A percentile compares a stretch with the other conserved stretches of the same genome.
phyloP scores from a whole-genome alignment of 2,113 vertebrate genomes.

The Vimba vimba region DNA sequence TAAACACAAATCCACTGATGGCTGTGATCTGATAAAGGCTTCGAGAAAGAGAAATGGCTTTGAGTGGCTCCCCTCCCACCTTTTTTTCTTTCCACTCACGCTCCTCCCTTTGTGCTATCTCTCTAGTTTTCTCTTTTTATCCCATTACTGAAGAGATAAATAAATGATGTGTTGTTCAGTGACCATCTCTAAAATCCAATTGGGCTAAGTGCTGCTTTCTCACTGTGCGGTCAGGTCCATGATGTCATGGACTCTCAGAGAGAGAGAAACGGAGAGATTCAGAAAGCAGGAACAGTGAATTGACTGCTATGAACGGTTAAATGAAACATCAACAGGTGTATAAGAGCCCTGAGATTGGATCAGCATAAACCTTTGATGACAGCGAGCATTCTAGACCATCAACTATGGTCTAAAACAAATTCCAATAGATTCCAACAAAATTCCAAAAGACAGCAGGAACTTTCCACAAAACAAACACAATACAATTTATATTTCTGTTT shows the following conservation, averaged over 20 bases:
- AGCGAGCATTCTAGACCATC: neutral
- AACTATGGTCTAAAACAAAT: neutral
- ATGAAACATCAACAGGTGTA: neutral
- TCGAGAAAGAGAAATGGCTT: slow-evolving; percentile 17
- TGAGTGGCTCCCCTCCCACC: neutral
- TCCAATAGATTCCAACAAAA: neutral
- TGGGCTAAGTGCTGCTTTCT: slow-evolving; percentile 33
- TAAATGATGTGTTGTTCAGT: slow-evolving; percentile 43
- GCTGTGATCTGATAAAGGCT: slow-evolving; percentile 33
- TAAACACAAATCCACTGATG: slow-evolving; percentile 9
- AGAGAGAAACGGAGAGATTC: neutral
- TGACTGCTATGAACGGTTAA: neutral
- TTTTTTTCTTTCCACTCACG: neutral
- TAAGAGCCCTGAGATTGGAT: slow-evolving; percentile 14
- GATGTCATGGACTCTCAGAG: slow-evolving; percentile 21
- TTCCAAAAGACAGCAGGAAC: neutral
- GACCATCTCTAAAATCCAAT: slow-evolving; percentile 36
- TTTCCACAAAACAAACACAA: neutral
- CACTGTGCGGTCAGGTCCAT: slow-evolving; percentile 4
- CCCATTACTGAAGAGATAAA: slow-evolving; percentile 37
- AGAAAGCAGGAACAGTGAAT: neutral
- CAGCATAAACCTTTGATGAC: neutral
- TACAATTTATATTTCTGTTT: neutral
- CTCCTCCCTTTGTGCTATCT: neutral
- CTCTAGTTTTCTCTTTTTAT: slow-evolving; percentile 18